Base-by-base conservation (phyloP, 2,888 invertebrate genomes). In the Troilus luridus region DNA sequence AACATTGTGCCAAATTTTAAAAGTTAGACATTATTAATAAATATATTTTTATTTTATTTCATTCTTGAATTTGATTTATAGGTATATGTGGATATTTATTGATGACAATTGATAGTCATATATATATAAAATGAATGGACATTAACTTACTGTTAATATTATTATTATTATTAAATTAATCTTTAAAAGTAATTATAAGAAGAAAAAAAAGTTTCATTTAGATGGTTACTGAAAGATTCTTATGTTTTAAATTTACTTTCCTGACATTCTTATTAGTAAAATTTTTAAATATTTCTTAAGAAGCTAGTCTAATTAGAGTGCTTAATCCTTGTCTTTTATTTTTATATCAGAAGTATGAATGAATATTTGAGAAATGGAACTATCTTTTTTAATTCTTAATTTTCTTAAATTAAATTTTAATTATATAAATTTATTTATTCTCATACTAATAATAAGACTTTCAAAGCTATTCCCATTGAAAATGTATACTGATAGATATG, bases 401-500 rank as follows among this genome's bases (percentile, higher is more conserved):
- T 59, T 59, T 59, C 1, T 41, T 41, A 41, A 41, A 41, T 41
- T 5, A 41, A 41, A 41, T 41, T 41, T 41, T 41, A 41, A 41
- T 41, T 21, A 21, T 62, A 9, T 21, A 67, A 67, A 67, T 67
- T 2, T 67, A 9, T 11, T 67, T 8, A 11, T 67, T 24, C 12
- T 67, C 6, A 14, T 67, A 14, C 14, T 67, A 67, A 67, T 67
- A 24, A 67, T 41, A 41, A 77, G 17, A 7, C 7, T 77, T 41
- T 24, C 12, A 24, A 67, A 24, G 67, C 67, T 67, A 10, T 67
- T 67, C 10, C 7, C 11, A 67, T 24, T 67, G 24, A 67, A 67
- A 85, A 56, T 10, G 9, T 85, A 58, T 85, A 11, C 56, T 85
- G 85, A 85, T 85, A n/a, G 21, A 54, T 85, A 85, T 85, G 56